Conservation (phyloP, 2,888 invertebrate genomes). For the Phlogophora meticulosa region DNA sequence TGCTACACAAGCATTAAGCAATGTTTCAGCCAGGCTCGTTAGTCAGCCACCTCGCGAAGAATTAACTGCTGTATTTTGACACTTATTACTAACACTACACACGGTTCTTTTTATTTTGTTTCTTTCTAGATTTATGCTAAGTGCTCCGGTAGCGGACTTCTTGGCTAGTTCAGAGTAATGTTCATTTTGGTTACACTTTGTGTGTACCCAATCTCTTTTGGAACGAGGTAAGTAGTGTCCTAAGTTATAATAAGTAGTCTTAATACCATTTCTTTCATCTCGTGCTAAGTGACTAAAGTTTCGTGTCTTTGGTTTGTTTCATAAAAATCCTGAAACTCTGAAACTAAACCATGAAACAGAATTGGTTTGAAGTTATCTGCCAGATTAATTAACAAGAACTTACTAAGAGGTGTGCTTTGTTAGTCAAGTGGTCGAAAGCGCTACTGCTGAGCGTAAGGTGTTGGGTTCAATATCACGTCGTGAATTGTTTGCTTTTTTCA, state of each 20-base stretch:
- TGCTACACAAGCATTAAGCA: constrained; percentile 61
- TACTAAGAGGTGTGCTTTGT: too few relatives aligned
- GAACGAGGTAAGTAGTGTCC: constrained; percentile 25
- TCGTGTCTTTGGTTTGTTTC: neutral
- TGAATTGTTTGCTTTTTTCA: too few relatives aligned
- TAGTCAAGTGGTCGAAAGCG: too few relatives aligned
- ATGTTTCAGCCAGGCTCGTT: constrained; percentile 84
- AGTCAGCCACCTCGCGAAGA: constrained; percentile 86
- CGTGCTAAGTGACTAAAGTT: neutral
- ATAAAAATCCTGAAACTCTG: too few relatives aligned
- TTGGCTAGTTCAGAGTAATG: constrained; percentile 55
- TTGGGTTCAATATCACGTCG: too few relatives aligned
- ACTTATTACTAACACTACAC: constrained; percentile 83
- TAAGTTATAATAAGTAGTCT: neutral
- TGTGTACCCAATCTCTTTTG: constrained; percentile 1
- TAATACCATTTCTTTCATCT: neutral
- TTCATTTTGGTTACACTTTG: constrained; percentile 30
- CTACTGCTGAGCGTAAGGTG: too few relatives aligned
- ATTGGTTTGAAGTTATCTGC: neutral
- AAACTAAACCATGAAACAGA: neutral
- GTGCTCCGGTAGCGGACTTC: constrained; percentile 61
- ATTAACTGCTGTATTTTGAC: constrained; percentile 88
- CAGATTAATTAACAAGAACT: neutral
- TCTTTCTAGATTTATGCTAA: constrained; percentile 74
- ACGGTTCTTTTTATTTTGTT: constrained; percentile 71